phyloP scores from a whole-genome alignment of 2,888 invertebrate genomes.

The Seira sanloemensis region DNA sequence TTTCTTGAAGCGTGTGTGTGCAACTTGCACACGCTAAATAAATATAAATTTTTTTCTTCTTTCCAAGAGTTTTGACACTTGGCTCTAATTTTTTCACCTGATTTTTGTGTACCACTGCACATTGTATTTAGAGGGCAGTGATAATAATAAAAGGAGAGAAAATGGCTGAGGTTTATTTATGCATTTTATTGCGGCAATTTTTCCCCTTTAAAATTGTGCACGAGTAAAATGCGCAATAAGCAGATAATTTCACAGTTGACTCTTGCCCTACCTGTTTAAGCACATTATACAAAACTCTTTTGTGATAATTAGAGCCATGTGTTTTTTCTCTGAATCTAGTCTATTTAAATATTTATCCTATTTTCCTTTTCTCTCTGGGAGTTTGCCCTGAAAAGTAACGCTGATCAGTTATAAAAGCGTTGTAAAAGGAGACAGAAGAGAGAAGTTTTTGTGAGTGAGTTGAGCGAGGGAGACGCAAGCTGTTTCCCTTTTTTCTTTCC shows the following conservation, averaged over 20 bases:
- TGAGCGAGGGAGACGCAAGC: neutral
- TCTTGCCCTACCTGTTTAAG: neutral
- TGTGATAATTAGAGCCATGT: constrained; percentile 50
- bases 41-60: too few species aligned
- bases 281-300: neutral
- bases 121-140: too few species aligned
- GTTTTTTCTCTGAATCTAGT: constrained; percentile 20
- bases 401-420: neutral
- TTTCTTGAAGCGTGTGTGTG: too few species aligned
- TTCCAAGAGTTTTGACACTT: too few species aligned
- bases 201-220: too few species aligned
- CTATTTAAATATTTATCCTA: constrained; percentile 27
- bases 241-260: constrained; percentile 12
- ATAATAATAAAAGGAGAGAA: too few species aligned
- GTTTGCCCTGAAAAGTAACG: neutral
- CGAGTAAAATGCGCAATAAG: neutral
- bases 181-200: too few species aligned
- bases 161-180: too few species aligned
- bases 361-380: neutral
- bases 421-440: neutral
- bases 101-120: too few species aligned
- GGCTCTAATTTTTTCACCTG: too few species aligned
- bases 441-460: neutral
- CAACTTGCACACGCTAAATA: too few species aligned
- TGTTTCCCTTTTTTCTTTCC: neutral